phyloP scores from a whole-genome alignment of 1,140 invertebrate genomes.

The Polypedilum vanderplanki region DNA sequence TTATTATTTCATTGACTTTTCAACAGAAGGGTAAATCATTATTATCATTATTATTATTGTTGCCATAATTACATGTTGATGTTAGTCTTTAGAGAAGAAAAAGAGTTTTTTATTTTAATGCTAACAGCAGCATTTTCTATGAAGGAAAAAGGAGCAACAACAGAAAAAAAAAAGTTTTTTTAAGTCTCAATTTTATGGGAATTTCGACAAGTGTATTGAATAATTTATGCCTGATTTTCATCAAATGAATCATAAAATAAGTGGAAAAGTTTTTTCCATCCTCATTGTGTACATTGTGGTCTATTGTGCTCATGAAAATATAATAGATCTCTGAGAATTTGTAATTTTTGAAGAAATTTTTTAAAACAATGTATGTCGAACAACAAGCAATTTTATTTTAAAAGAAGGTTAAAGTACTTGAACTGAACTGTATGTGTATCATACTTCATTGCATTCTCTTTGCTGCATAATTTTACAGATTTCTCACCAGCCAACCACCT shows the following conservation, averaged over 20 bases:
- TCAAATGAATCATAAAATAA: slow-evolving; percentile 16
- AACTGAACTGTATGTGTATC: neutral
- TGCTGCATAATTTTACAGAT: no score
- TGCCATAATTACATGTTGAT: no score
- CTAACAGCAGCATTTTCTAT: neutral
- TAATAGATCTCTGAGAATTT: neutral
- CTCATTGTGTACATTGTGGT: neutral
- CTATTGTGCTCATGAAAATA: neutral
- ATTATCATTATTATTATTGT: neutral
- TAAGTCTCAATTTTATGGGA: slow-evolving; percentile 11
- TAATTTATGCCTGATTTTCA: slow-evolving; percentile 14
- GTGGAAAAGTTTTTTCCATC: neutral
- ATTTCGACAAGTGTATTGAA: slow-evolving; percentile 18
- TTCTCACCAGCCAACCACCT: neutral
- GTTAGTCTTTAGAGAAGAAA: no score
- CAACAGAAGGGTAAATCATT: neutral
- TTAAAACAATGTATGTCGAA: neutral
- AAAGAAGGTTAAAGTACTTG: neutral
- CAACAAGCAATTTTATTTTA: no score
- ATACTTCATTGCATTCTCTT: neutral
- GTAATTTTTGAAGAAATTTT: neutral
- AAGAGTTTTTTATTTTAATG: no score
- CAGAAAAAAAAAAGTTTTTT: neutral
- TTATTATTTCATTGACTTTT: neutral
- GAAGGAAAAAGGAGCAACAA: neutral